These are phyloP conservation scores for Beaufortia kweichowensis DNA, from an alignment of 2,113 vertebrate genomes.

Conservation along the genomic window DNA sequence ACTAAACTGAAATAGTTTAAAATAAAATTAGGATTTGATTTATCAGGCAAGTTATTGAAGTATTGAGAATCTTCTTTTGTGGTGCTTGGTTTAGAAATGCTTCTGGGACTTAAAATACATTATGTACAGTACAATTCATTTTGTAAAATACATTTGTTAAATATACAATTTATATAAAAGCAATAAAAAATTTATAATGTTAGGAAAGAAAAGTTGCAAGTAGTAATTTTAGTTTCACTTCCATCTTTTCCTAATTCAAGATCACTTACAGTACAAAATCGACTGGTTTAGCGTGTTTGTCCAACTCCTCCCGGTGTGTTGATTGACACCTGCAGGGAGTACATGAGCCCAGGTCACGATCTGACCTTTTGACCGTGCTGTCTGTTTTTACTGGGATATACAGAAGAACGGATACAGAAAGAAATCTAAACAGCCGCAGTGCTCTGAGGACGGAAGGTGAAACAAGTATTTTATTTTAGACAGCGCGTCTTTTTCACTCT, in stretches of 20 bases:
- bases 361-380: constrained; percentile 71
- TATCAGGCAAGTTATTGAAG: not conserved
- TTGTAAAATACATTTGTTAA: no score
- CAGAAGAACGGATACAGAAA: constrained; percentile 53
- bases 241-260: not conserved
- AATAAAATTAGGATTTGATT: not conserved
- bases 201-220: no score
- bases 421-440: constrained; percentile 45
- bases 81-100: no score
- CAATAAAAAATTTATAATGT: not conserved
- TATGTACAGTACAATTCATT: not conserved
- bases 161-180: not conserved
- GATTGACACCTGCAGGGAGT: constrained; percentile 66
- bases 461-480: constrained; percentile 27
- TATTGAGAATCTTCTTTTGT: no score
- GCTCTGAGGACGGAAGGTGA: not conserved
- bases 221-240: not conserved
- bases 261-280: not conserved
- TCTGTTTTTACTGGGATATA: constrained; percentile 66
- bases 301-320: constrained; percentile 39
- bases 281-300: constrained; percentile 22
- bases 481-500: not conserved
- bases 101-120: not conserved
- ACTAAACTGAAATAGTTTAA: not conserved
- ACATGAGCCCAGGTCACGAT: constrained; percentile 56